Evolutionary conservation across 2,797 vertebrate species (phyloP).

Genomic region (Hydrophis major): DNA sequence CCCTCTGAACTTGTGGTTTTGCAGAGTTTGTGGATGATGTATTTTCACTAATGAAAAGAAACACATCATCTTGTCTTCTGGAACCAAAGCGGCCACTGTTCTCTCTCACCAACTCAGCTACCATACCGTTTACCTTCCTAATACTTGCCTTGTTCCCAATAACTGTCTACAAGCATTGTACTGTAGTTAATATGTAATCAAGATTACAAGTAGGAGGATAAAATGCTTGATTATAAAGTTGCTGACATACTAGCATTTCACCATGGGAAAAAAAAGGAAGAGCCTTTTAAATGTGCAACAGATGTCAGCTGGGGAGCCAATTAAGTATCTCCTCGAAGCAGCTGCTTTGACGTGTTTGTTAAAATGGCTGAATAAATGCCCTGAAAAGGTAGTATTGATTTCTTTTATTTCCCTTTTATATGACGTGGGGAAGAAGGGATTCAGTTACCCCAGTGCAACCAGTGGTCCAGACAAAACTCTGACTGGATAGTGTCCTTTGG

Average conservation of each 20-base stretch:
- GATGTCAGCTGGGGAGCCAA: not conserved
- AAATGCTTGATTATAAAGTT: not conserved
- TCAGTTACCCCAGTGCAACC: not conserved
- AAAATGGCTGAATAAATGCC: not conserved
- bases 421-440: not conserved
- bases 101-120: not conserved
- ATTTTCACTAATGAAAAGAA: not conserved
- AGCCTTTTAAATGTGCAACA: not conserved
- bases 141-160: not conserved
- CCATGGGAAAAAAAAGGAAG: not conserved
- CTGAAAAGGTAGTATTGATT: not conserved
- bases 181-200: not conserved
- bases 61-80: not conserved
- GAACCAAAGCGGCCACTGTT: not conserved
- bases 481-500: not conserved
- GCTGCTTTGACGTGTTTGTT: not conserved
- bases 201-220: not conserved
- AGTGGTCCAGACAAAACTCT: not conserved
- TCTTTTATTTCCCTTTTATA: not conserved
- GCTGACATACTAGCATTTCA: not conserved
- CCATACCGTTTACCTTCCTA: not conserved
- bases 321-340: not conserved
- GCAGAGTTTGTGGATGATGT: not conserved
- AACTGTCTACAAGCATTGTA: not conserved
- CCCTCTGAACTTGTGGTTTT: not conserved